Evolutionary conservation across 2,113 vertebrate genomes (phyloP).

Genomic region (Aix galericulata): DNA sequence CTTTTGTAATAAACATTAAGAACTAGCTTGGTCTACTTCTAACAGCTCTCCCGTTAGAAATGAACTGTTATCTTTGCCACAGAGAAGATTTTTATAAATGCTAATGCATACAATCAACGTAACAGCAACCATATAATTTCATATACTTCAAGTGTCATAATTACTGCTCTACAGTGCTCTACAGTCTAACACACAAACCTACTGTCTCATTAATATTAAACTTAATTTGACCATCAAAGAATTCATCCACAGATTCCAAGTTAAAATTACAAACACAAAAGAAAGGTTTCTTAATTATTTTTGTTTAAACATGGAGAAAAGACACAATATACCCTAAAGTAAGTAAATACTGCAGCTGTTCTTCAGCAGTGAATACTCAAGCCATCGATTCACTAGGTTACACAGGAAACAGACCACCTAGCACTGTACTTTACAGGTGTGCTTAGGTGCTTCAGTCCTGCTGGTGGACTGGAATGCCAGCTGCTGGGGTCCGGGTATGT

Average conservation of each 20-base stretch:
- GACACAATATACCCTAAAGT: background rate
- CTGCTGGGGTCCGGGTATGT: background rate
- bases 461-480: too few relatives aligned
- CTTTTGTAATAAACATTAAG: background rate
- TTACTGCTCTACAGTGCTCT: background rate
- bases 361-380: background rate
- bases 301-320: background rate
- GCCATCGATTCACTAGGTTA: fast-evolving
- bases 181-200: background rate
- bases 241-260: background rate
- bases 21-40: background rate
- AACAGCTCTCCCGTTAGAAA: background rate
- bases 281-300: background rate
- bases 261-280: background rate
- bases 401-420: background rate
- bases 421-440: fast-evolving
- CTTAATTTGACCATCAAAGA: background rate
- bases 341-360: background rate
- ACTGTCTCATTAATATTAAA: background rate
- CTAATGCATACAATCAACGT: background rate
- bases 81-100: background rate
- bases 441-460: too few relatives aligned
- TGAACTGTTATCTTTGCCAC: background rate
- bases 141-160: background rate
- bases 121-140: background rate